Conservation (phyloP, 2,113 vertebrate species). For the Lophius piscatorius region DNA sequence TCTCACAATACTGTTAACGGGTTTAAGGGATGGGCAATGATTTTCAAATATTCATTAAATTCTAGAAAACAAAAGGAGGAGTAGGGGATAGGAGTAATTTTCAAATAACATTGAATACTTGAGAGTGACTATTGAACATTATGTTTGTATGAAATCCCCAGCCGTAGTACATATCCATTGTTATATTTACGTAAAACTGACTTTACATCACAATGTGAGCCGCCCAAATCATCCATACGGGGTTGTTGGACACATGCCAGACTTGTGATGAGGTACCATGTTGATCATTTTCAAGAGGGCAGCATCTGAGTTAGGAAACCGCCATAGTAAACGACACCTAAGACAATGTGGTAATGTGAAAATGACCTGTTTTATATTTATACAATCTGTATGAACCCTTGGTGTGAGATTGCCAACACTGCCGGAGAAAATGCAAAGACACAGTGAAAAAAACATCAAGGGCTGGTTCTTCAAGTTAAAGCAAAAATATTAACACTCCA, state of each 20-base stretch:
- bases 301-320: neutral
- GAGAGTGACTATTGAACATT: too few relatives aligned
- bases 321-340: slow-evolving; percentile 4
- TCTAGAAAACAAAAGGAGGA: too few relatives aligned
- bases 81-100: too few relatives aligned
- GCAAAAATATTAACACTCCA: slow-evolving; percentile 22
- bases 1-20: too few relatives aligned
- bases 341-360: slow-evolving; percentile 35
- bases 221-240: neutral
- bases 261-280: slow-evolving; percentile 2
- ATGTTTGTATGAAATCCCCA: too few relatives aligned
- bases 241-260: slow-evolving; percentile 9
- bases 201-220: slow-evolving; percentile 18
- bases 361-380: slow-evolving; percentile 13
- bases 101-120: too few relatives aligned
- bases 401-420: slow-evolving; percentile 32
- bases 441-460: slow-evolving; percentile 17
- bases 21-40: too few relatives aligned
- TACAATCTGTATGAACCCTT: neutral
- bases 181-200: too few relatives aligned
- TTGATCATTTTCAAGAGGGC: slow-evolving; percentile 1
- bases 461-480: slow-evolving; percentile 12
- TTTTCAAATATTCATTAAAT: too few relatives aligned
- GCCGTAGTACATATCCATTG: too few relatives aligned
- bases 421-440: slow-evolving; percentile 41